These are phyloP conservation scores for Phrynocephalus forsythii DNA, from an alignment of 2,797 vertebrate species.

Conservation along the genomic window DNA sequence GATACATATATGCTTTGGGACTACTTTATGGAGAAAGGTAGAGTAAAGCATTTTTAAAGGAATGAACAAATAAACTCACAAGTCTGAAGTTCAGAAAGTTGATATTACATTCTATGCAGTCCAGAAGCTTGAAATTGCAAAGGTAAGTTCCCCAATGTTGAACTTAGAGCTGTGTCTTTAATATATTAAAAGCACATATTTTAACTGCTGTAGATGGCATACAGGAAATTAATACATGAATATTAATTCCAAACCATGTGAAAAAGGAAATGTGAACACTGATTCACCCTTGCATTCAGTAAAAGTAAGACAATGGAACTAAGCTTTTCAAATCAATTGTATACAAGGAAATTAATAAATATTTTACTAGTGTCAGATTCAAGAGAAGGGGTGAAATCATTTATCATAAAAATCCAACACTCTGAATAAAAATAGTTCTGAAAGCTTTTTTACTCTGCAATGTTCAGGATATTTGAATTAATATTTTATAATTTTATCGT, in stretches of 20 bases:
- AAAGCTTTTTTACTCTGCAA: neutral
- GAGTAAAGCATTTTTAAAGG: no score
- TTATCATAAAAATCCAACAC: slow-evolving; percentile 20
- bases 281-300: slow-evolving; percentile 14
- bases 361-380: slow-evolving; percentile 36
- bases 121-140: no score
- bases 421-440: slow-evolving; percentile 32
- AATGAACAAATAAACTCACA: no score
- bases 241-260: neutral
- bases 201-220: neutral
- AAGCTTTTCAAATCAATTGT: slow-evolving; percentile 45
- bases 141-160: no score
- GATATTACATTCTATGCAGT: no score
- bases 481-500: neutral
- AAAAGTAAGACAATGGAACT: slow-evolving; percentile 39
- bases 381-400: slow-evolving; percentile 31
- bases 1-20: no score
- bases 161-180: neutral
- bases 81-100: no score
- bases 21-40: no score
- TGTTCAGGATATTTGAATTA: slow-evolving; percentile 25
- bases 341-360: slow-evolving; percentile 54
- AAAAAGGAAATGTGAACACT: slow-evolving; percentile 4
- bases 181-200: slow-evolving; percentile 9
- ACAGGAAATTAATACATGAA: slow-evolving; percentile 8